These are phyloP conservation scores for Torymus auratus DNA, from an alignment of 2,888 invertebrate genomes.

Conservation along the genomic window DNA sequence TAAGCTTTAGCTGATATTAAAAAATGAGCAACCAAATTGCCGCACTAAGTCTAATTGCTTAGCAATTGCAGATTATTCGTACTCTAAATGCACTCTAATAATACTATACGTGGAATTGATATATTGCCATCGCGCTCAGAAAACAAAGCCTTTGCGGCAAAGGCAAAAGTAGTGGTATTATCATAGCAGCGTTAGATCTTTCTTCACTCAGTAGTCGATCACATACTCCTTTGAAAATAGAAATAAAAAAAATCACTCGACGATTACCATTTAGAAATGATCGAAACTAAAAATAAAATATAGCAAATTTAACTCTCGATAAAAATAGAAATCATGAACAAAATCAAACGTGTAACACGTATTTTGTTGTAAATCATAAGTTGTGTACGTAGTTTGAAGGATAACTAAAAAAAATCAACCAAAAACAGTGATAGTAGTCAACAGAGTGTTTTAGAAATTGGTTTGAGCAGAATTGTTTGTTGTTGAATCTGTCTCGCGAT, in stretches of 20 bases:
- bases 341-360: too few relatives aligned
- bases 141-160: conserved; percentile 42
- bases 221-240: conserved; percentile 11
- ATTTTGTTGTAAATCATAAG: too few relatives aligned
- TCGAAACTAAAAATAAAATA: too few relatives aligned
- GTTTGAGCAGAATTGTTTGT: too few relatives aligned
- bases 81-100: conserved; percentile 13
- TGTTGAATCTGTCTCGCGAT: too few relatives aligned
- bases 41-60: conserved; percentile 44
- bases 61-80: conserved; percentile 3
- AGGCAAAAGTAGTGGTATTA: conserved; percentile 19
- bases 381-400: too few relatives aligned
- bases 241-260: conserved; percentile 15
- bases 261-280: too few relatives aligned
- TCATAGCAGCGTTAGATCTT: conserved; percentile 14
- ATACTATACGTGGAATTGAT: conserved; percentile 35
- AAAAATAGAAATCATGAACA: too few relatives aligned
- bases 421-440: too few relatives aligned
- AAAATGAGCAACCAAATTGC: conserved; percentile 12
- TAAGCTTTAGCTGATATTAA: neutral
- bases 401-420: too few relatives aligned
- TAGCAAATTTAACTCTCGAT: too few relatives aligned
- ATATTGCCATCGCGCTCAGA: conserved; percentile 40
- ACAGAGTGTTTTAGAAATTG: too few relatives aligned
- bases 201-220: conserved; percentile 17